Conservation (phyloP, 2,797 vertebrate species). For the Sebastiscus tertius region DNA sequence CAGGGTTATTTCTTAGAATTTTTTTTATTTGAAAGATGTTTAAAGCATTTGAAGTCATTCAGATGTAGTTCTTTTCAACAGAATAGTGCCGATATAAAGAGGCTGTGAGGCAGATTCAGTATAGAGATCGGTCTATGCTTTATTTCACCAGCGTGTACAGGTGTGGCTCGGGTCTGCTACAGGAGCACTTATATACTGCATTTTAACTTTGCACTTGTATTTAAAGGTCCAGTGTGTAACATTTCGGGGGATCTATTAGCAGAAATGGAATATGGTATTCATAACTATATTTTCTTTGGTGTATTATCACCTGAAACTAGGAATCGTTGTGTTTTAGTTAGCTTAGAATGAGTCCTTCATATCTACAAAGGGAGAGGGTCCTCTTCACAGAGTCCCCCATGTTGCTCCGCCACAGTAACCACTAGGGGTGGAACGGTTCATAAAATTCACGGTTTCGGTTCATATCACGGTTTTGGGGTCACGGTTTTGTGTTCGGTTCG, state of each 20-base stretch:
- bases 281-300: rapidly evolving
- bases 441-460: no score
- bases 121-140: not conserved
- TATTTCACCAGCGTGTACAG: not conserved
- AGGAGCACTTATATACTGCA: not conserved
- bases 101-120: not conserved
- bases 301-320: no score
- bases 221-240: no score
- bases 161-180: not conserved
- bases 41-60: constrained; percentile 7
- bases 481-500: no score
- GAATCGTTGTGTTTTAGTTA: no score
- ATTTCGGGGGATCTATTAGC: no score
- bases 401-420: no score
- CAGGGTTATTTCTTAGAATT: constrained; percentile 17
- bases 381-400: no score
- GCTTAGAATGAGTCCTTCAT: no score
- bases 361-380: no score
- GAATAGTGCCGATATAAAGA: not conserved
- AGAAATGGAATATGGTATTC: no score
- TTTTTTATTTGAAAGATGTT: constrained; percentile 29
- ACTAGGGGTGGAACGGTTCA: rapidly evolving
- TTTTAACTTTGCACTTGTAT: not conserved
- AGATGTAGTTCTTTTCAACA: not conserved
- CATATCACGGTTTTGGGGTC: no score